These are phyloP conservation scores for Aramus guarauna DNA, from an alignment of 2,113 vertebrate species.

Conservation along the genomic window DNA sequence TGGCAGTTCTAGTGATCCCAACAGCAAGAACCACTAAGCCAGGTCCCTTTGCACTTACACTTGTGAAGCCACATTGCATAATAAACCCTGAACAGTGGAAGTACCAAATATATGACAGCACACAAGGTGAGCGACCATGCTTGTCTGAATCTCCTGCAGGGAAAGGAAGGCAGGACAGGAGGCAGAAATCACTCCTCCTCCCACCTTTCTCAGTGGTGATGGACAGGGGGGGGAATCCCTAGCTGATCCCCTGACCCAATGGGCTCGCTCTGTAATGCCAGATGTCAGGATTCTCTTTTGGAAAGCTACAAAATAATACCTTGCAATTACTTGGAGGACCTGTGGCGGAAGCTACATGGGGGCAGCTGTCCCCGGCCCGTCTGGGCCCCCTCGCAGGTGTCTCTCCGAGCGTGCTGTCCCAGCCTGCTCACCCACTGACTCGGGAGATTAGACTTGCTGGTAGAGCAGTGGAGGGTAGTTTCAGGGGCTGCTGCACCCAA, in stretches of 20 bases:
- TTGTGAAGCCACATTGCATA: neutral
- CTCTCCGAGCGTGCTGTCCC: fast-evolving
- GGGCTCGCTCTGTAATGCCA: neutral
- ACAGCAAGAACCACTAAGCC: neutral
- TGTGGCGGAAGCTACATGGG: fast-evolving
- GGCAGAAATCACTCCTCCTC: neutral
- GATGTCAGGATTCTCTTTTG: neutral
- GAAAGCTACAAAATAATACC: neutral
- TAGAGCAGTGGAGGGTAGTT: neutral
- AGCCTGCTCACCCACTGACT: neutral
- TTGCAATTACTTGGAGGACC: neutral
- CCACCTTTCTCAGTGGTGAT: neutral
- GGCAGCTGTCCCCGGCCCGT: fast-evolving
- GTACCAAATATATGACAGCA: neutral
- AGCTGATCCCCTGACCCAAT: neutral
- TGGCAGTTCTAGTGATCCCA: neutral
- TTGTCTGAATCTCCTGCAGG: neutral
- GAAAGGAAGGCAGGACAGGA: neutral
- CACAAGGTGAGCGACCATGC: neutral
- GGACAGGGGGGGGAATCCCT: neutral
- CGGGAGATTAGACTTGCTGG: neutral
- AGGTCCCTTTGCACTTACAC: neutral
- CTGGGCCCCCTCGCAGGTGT: neutral
- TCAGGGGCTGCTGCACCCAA: neutral
- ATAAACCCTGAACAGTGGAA: neutral